Evolutionary conservation across 2,113 vertebrate genomes (phyloP), one percentile per base, ranked within the genome.

Genomic region (Illadopsis cleaveri): DNA sequence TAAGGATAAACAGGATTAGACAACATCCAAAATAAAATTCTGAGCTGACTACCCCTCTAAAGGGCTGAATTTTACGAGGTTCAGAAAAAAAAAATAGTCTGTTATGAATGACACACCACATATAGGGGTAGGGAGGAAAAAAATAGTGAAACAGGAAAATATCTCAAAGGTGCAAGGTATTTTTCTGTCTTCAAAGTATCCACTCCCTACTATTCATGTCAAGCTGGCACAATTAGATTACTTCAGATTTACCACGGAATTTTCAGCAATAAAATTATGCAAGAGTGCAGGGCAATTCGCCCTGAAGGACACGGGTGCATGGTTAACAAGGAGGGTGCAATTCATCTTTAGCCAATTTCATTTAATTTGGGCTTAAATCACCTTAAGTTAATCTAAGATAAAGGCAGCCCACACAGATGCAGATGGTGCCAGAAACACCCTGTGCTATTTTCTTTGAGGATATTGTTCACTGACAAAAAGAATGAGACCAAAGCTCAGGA

Each of bases 351-450:
- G 64, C 64, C n/a, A 92, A 86, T 61, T 37, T 53, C 4, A 65
- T 76, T 79, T 90, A 58, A 85, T 80, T 86, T 80, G 62, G 38
- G 50, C 38, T 73, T 82, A 90, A 94, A 72, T 90, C 71, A 90
- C 64, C 38, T 51, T n/a, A 51, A 62, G 20, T 31, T 23, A 57
- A 82, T 23, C 38, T 37, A 86, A 82, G 42, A 82, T 56, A 88
- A 86, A 15, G 35, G 62, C 75, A 88, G 75, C 38, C 86, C 64
- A 51, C 56, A 53, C 6, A 51, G 12, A 47, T 1, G 5, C 28
- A 81, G n/a, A 37, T 6, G 16, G 58, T 8, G 8, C 37, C 47
- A 76, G 48, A 82, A 85, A 76, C 21, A 89, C 9, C 9, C 31
- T 28, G n/a, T 11, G 27, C 56, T 81, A 4, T 27, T 88, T 84